Conservation (phyloP, 2,797 vertebrate genomes). For the Myripristis jacobus region DNA sequence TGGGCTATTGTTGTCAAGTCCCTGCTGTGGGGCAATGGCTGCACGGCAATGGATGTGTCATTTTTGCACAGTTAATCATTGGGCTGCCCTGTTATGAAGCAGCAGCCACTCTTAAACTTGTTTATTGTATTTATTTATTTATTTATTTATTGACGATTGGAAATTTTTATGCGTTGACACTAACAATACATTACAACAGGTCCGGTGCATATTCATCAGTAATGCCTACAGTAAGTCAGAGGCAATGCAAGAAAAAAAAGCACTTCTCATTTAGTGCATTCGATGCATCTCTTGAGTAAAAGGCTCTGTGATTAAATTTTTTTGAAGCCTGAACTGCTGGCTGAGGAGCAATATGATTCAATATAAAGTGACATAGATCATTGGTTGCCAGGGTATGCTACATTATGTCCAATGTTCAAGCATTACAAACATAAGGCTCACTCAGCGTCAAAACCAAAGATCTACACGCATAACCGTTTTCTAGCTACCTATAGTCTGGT, state of each 20-base stretch:
- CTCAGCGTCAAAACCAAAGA: constrained; percentile 25
- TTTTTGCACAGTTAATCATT: constrained; percentile 59
- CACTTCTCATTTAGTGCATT: constrained; percentile 17
- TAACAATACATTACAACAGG: constrained; percentile 44
- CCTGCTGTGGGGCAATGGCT: constrained; percentile 46
- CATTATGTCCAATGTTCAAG: neutral
- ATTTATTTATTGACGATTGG: constrained; percentile 25
- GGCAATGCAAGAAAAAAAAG: constrained; percentile 34
- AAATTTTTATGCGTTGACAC: constrained; percentile 50
- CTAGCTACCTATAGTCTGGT: constrained; percentile 24
- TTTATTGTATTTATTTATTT: constrained; percentile 29
- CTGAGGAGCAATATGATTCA: neutral
- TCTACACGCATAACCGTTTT: constrained; percentile 33
- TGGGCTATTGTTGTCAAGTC: constrained; percentile 73
- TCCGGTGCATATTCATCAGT: constrained; percentile 54
- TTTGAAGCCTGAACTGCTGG: neutral
- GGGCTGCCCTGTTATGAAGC: constrained; percentile 21
- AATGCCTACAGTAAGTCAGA: constrained; percentile 33
- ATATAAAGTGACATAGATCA: neutral
- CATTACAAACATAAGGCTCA: constrained; percentile 3
- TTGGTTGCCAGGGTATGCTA: neutral
- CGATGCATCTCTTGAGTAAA: neutral
- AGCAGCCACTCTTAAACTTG: constrained; percentile 48
- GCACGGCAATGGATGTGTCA: constrained; percentile 22
- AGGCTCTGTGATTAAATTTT: neutral